Base-by-base conservation (phyloP, 2,113 vertebrate genomes). In the Sporophila hypoxantha region DNA sequence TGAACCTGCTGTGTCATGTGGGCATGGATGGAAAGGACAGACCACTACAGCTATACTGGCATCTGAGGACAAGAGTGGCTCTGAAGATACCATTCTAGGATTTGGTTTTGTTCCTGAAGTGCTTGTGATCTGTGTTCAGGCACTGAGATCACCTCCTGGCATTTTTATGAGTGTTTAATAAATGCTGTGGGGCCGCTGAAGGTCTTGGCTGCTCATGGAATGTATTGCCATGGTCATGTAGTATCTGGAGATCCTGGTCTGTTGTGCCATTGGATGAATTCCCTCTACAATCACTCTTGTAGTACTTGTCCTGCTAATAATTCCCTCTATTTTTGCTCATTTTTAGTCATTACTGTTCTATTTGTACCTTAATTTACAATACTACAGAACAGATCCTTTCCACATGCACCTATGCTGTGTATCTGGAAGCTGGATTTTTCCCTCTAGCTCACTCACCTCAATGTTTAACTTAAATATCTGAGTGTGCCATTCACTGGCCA, bases 1-100 rank as follows among this genome's bases (percentile, higher is more conserved):
- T 99, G 91, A 99, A 62, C 60, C 37, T 85, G 55, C 70, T 10
- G 49, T 1, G 0, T 34, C 34, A n/a, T 3, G 0, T 5, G 19
- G 37, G 50, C 66, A 41, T 0, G 0, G 56, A 18, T 19, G 44
- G 50, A 42, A 65, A 41, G 76, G 82, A 59, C 52, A 57, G 42
- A 57, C 32, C 12, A 5, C 66, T 56, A 5, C 30, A 12, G 49
- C 44, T 47, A 9, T 39, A 30, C 67, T 64, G 71, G 52, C 34
- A 32, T 47, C 67, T 2, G 8, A 87, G 65, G 52, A 70, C 49
- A 52, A 27, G 80, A 62, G 2, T 19, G 9, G 25, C 61, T 79
- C 52, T 60, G 88, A 78, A 88, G 71, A 46, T 56, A 57, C 8
- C 27, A 6, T 26, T 41, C 52, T 17, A 76, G 42, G 41, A 69